phyloP scores from a whole-genome alignment of 2,797 vertebrate genomes.

The Gorsachius magnificus region DNA sequence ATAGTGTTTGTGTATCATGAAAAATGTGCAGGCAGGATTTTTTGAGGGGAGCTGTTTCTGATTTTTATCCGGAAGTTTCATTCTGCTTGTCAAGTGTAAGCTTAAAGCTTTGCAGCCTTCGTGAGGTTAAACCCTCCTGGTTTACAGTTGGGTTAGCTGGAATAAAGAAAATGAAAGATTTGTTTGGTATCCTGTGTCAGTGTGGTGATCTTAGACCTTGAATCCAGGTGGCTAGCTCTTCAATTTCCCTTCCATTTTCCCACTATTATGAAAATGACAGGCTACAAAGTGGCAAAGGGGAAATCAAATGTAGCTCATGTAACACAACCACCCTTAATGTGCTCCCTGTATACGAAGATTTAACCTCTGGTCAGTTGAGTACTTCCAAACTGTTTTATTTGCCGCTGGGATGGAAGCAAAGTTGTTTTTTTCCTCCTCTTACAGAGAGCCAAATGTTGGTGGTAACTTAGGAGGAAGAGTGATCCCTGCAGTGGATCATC shows the following conservation, averaged over 20 bases:
- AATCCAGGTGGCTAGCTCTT: not conserved
- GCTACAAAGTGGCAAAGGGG: not conserved
- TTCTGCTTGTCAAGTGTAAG: not conserved
- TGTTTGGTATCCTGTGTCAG: not conserved
- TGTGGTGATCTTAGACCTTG: not conserved
- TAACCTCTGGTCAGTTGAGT: not conserved
- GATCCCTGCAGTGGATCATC: fast-evolving
- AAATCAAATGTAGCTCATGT: fast-evolving
- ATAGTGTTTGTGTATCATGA: not conserved
- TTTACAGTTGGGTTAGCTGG: not conserved
- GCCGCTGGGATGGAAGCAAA: not conserved
- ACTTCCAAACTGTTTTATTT: not conserved
- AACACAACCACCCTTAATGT: fast-evolving
- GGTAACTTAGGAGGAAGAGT: not conserved
- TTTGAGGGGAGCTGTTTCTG: not conserved
- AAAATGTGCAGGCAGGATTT: not conserved
- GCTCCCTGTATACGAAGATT: not conserved
- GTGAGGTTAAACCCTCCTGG: not conserved
- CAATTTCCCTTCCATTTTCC: not conserved
- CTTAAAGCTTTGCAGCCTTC: not conserved
- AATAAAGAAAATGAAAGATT: not conserved
- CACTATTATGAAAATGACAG: fast-evolving
- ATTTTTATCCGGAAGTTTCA: not conserved
- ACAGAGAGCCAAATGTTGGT: not conserved
- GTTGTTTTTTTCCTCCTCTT: not conserved